Evolutionary conservation across 2,113 vertebrate species (phyloP).

Genomic region (Gymnocephalus cernua): DNA sequence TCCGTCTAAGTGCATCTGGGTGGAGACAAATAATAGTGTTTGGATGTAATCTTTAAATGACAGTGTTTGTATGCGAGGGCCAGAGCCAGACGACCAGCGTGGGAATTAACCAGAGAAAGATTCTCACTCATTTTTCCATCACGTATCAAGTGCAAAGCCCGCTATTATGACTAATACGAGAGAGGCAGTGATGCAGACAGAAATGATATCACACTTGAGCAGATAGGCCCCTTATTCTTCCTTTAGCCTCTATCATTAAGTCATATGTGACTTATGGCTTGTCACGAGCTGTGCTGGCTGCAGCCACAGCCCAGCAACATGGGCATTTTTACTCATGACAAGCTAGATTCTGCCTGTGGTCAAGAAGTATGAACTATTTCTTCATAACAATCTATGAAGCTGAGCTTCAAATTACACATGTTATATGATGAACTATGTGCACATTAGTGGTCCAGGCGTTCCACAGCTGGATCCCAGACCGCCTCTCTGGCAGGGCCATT

Average conservation of each 20-base stretch:
- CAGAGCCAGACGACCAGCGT: constrained; percentile 26
- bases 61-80: constrained; percentile 54
- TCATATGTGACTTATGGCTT: constrained; percentile 73
- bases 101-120: constrained; percentile 59
- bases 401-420: constrained; percentile 47
- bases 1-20: constrained; percentile 38
- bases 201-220: constrained; percentile 75
- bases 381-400: constrained; percentile 47
- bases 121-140: constrained; percentile 65
- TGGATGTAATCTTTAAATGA: constrained; percentile 77
- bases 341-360: constrained; percentile 27
- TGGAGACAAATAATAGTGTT: constrained; percentile 72
- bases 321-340: constrained; percentile 55
- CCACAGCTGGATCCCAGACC: not conserved
- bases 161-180: constrained; percentile 75
- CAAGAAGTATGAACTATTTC: constrained; percentile 27
- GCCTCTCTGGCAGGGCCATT: constrained; percentile 11
- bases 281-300: constrained; percentile 49
- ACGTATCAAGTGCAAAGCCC: constrained; percentile 58
- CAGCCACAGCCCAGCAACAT: constrained; percentile 23
- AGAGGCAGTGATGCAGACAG: constrained; percentile 68
- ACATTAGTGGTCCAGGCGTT: constrained; percentile 25
- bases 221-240: constrained; percentile 72
- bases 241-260: constrained; percentile 78
- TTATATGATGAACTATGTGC: constrained; percentile 47